Evolutionary conservation across 1,140 invertebrate species (phyloP).

Genomic region (Asobara japonica): DNA sequence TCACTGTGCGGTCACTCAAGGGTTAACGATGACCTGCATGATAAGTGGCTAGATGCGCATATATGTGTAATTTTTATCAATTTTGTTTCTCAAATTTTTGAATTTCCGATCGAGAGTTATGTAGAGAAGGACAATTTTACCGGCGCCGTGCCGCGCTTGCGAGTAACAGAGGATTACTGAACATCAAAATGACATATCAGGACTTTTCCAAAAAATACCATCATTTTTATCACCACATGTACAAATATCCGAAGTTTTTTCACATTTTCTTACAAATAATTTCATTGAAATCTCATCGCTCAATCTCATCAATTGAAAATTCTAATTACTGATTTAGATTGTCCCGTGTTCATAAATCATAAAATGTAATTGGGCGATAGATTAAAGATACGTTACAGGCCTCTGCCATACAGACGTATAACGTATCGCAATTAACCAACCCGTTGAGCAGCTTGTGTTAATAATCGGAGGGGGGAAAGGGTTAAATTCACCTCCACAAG

Average conservation of each 20-base stretch:
- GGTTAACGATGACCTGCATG: too few species aligned
- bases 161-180: too few species aligned
- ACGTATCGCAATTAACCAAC: slow-evolving; percentile 28
- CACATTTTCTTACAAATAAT: neutral
- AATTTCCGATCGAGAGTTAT: too few species aligned
- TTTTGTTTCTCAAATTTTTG: too few species aligned
- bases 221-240: too few species aligned
- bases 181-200: too few species aligned
- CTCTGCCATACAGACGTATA: neutral
- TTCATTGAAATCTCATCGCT: neutral
- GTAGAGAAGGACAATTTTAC: too few species aligned
- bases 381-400: slow-evolving; percentile 3
- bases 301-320: neutral
- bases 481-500: neutral
- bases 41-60: too few species aligned
- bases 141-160: too few species aligned
- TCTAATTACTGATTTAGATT: neutral
- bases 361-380: slow-evolving; percentile 19
- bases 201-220: too few species aligned
- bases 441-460: slow-evolving; percentile 24
- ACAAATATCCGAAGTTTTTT: neutral
- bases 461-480: neutral
- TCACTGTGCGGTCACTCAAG: too few species aligned
- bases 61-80: too few species aligned
- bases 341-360: neutral